Base-by-base conservation (phyloP, 2,888 invertebrate species). In the Drosophila atripex region DNA sequence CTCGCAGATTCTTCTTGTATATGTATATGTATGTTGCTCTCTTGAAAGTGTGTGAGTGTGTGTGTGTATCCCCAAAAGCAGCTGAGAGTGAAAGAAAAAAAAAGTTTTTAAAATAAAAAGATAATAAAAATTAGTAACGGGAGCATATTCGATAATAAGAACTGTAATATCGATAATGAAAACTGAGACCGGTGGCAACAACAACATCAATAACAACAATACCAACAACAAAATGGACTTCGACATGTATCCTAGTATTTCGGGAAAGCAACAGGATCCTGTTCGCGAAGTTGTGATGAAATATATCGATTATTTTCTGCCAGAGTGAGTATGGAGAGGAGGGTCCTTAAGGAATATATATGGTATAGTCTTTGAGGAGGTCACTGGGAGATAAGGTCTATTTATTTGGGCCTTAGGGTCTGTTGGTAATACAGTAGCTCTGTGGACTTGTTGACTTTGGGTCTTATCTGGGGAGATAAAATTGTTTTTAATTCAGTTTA, bases 291-390 rank as follows among this genome's bases (percentile, higher is more conserved):
- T 94, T 78, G 94, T 94, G 89, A 93, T 94, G 92, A 94, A 94
- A 91, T 94, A 94, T 92, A 94, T 94, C 88, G 94, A 94, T 92
- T 94, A 94, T 92, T 94, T 94, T 92, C 93, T 94, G 89, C 94
- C 94, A 86, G 93, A 94, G 94, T 94, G 91, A 94, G 94, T 94
- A 70, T 61, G 14, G 25, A 6, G 4, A 18, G 18, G 18, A 18
- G 18, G 18, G 18, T 18, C 18, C 18, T 18, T 18, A 18, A 18
- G 18, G 18, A n/a, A n/a, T n/a, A n/a, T n/a, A n/a, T n/a, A n/a
- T n/a, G n/a, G n/a, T n/a, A 18, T 18, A 18, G 18, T 18, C 18
- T 47, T 56, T 25, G 9, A 12, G 25, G 45, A 64, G 45, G 38
- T 51, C 30, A 46, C 30, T 16, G 23, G 23, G 12, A 49, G 45